Conservation (phyloP, 2,113 vertebrate species). For the Festucalex cinctus region DNA sequence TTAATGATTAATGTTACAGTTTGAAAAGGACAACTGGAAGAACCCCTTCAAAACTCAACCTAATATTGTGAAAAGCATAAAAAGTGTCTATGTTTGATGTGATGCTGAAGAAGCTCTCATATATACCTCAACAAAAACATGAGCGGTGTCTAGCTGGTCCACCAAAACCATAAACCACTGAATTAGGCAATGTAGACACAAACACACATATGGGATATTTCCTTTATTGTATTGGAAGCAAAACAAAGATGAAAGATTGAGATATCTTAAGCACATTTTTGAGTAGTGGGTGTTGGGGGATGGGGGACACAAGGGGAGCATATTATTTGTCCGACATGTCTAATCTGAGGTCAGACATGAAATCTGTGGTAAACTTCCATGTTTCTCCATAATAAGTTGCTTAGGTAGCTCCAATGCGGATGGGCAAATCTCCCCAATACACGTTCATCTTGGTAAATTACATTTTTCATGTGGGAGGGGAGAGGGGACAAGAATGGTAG, state of each 20-base stretch:
- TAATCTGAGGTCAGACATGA: conserved; percentile 67
- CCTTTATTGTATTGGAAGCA: background rate
- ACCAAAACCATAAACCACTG: too few relatives aligned
- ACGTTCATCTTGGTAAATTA: conserved; percentile 53
- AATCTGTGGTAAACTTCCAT: conserved; percentile 57
- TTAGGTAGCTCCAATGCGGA: conserved; percentile 51
- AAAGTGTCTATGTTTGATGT: background rate
- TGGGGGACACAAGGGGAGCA: conserved; percentile 3
- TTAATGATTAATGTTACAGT: too few relatives aligned
- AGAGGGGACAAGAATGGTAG: conserved; percentile 4
- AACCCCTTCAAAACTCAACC: background rate
- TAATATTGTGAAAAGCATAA: too few relatives aligned
- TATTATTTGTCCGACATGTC: conserved; percentile 56
- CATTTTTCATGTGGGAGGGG: conserved; percentile 55
- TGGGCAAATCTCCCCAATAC: conserved; percentile 60
- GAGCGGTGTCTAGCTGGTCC: too few relatives aligned
- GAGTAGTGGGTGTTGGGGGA: background rate
- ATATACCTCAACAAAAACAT: too few relatives aligned
- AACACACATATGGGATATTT: background rate
- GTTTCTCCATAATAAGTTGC: conserved; percentile 49
- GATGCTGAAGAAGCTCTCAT: too few relatives aligned
- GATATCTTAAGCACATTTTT: conserved; percentile 1
- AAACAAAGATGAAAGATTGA: background rate
- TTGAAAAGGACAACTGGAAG: background rate
- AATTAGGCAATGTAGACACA: too few relatives aligned